Evolutionary conservation across 2,113 vertebrate genomes (phyloP), one percentile per base, ranked within the genome.

Genomic region (Scolopax mira): DNA sequence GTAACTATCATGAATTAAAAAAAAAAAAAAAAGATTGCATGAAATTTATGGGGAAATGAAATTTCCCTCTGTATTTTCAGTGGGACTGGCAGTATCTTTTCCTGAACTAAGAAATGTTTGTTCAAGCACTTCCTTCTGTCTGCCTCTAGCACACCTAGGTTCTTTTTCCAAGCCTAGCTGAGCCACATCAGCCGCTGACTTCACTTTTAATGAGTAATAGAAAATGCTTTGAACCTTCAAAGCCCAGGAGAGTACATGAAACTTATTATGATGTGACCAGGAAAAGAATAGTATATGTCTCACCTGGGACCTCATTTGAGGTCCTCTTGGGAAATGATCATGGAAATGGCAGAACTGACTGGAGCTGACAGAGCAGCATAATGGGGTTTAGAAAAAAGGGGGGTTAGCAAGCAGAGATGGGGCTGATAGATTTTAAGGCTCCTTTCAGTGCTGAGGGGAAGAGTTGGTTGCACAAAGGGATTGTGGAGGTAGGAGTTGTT

Each of bases 161-260:
- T 72, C 80, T 94, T 96, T 96, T 87, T 82, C 88, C 95, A 85
- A 90, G 83, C 78, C 73, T 84, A 62, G 66, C 83, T 93, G 31
- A 57, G 57, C 52, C 80, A 69, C 83, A 81, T 84, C 75, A 91
- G 60, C 69, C 0, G 0, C 83, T 84, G 85, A 90, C 94, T 97
- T 93, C 54, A 62, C 65, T 94, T 96, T 94, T 92, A 97, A 88
- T 92, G 92, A 96, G 80, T 90, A 92, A 93, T 31, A 92, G 86
- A 86, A 96, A 94, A 58, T 49, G 61, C 86, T 96, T 96, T 96
- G 88, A 96, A 95, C 65, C 44, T 95, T 96, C 90, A 97, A 96
- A 96, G 80, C 77, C 61, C 14, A 1, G 30, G 70, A 91, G 83
- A 90, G 49, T 81, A 87, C 69, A 88, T 85, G 84, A 90, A 94